A percentile compares a stretch with the other conserved stretches of the same genome.
Conservation (phyloP, 1,140 invertebrate genomes). For the Drosophila lini region DNA sequence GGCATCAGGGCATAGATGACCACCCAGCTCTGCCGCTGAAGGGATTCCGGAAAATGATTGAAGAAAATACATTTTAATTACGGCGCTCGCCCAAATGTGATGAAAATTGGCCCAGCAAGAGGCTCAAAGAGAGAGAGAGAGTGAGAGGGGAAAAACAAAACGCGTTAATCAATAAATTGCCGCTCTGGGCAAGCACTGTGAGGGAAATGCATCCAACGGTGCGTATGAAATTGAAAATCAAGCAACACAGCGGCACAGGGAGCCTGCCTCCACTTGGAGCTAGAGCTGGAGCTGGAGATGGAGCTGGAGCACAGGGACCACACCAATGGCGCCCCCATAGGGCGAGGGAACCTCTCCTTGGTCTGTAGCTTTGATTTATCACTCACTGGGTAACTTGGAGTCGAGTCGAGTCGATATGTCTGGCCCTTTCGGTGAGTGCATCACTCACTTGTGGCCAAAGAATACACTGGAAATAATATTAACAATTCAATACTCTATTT, state of each 20-base stretch:
- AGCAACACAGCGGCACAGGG: constrained; percentile 32
- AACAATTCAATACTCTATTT: no score
- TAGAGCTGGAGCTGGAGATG: not conserved
- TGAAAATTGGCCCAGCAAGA: constrained; percentile 56
- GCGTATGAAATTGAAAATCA: constrained; percentile 80
- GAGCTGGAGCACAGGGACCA: constrained; percentile 25
- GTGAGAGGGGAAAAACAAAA: constrained; percentile 33
- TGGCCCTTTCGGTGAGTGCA: constrained; percentile 30
- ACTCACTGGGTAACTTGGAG: constrained; percentile 42
- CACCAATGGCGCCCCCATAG: constrained; percentile 39
- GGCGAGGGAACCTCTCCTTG: not conserved
- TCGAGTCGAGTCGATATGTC: constrained; percentile 38
- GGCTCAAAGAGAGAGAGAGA: not conserved
- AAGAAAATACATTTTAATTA: constrained; percentile 80
- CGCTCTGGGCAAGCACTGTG: constrained; percentile 31
- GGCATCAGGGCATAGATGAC: constrained; percentile 27
- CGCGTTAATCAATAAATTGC: constrained; percentile 77
- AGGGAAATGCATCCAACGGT: constrained; percentile 67
- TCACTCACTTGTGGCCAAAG: constrained; percentile 44
- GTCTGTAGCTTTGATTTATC: constrained; percentile 55
- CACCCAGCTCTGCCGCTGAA: constrained; percentile 46
- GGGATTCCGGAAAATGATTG: constrained; percentile 45
- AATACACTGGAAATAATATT: constrained; percentile 13
- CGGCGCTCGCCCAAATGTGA: constrained; percentile 52
- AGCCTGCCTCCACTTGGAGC: constrained; percentile 38